These are phyloP conservation scores for Adelges cooleyi DNA, from an alignment of 1,140 invertebrate species.

Conservation along the genomic window DNA sequence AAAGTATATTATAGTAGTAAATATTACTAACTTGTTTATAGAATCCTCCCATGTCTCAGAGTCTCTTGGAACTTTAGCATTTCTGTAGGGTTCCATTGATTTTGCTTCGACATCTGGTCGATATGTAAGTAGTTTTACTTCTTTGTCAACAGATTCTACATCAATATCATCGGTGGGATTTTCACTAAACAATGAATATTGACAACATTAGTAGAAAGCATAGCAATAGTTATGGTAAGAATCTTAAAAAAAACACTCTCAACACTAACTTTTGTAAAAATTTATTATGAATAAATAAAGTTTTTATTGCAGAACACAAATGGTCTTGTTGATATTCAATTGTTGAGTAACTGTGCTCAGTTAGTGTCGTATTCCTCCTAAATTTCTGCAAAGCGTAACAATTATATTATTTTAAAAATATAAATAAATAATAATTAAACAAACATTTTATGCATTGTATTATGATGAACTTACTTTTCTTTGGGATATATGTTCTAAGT, in stretches of 20 bases:
- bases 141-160: slow-evolving; percentile 2
- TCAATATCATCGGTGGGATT: not conserved
- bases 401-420: not conserved
- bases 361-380: not conserved
- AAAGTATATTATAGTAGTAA: no score
- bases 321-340: slow-evolving; percentile 8
- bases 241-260: no score
- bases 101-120: not conserved
- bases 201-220: no score
- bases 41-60: slow-evolving; percentile 13
- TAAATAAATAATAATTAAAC: no score
- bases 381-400: not conserved
- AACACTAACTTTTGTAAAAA: slow-evolving; percentile 1
- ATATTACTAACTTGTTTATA: slow-evolving; percentile 24
- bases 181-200: not conserved
- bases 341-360: slow-evolving; percentile 11
- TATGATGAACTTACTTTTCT: no score
- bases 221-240: no score
- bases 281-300: slow-evolving; percentile 16
- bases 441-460: no score
- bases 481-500: slow-evolving; percentile 19
- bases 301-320: slow-evolving; percentile 21
- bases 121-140: slow-evolving; percentile 17
- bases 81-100: slow-evolving; percentile 9
- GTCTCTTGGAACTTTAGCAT: slow-evolving; percentile 4